A percentile compares a stretch with the other conserved stretches of the same genome.
Conservation (phyloP, 2,888 invertebrate genomes). For the Clanis bilineata region DNA sequence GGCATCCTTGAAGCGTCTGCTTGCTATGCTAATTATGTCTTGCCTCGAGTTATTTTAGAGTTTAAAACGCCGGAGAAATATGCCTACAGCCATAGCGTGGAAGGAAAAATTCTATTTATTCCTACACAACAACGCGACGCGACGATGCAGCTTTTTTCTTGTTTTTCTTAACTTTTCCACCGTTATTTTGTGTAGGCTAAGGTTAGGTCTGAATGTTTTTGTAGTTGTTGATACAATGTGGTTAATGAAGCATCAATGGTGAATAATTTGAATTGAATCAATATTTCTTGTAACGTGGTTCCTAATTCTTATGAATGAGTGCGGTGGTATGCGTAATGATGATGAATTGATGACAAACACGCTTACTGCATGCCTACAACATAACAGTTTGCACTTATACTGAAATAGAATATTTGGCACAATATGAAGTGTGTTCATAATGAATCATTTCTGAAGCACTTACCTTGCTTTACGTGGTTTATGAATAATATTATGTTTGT, state of each 20-base stretch:
- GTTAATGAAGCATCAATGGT: neutral
- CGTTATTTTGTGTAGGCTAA: neutral
- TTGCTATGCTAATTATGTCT: slow-evolving; percentile 24
- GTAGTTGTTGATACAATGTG: too few species aligned
- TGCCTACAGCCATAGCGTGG: neutral
- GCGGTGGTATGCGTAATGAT: neutral
- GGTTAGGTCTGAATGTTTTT: neutral
- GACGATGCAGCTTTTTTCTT: neutral
- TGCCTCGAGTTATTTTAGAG: slow-evolving; percentile 24
- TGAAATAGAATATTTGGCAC: slow-evolving; percentile 8
- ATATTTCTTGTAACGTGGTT: neutral
- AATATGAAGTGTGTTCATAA: neutral
- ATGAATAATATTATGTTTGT: slow-evolving; percentile 14
- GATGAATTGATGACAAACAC: neutral
- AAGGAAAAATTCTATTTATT: neutral
- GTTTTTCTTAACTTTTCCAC: neutral
- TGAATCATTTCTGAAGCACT: neutral
- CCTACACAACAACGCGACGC: neutral
- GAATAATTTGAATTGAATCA: neutral
- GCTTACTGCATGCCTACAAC: neutral
- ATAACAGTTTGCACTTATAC: neutral
- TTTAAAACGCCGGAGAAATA: slow-evolving; percentile 20
- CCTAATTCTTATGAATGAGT: neutral
- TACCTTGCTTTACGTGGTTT: neutral
- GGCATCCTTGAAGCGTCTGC: slow-evolving; percentile 15